phyloP scores from a whole-genome alignment of 2,888 invertebrate genomes.

The Tachina grossa region DNA sequence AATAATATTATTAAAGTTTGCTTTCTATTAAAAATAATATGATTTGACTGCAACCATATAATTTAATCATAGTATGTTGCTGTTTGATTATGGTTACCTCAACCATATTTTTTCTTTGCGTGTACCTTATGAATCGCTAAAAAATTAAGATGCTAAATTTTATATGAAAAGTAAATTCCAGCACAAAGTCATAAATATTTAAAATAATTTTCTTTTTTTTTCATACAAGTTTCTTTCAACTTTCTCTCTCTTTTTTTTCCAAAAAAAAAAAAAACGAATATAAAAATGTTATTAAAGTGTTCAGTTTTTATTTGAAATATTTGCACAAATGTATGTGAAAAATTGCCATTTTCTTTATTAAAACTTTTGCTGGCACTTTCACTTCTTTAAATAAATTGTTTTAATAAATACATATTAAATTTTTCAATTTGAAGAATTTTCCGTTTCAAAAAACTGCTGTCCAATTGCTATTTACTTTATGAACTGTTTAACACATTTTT shows the following conservation, averaged over 20 bases:
- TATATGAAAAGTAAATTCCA: too few species aligned
- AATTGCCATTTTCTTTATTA: neutral
- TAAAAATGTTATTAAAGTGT: neutral
- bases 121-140: too few species aligned
- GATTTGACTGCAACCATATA: too few species aligned
- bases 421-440: neutral
- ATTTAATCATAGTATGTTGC: too few species aligned
- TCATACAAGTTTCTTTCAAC: neutral
- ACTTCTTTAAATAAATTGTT: neutral
- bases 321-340: neutral
- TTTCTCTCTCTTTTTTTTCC: neutral
- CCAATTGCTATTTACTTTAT: conserved; percentile 3
- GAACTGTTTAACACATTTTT: conserved; percentile 5
- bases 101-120: too few species aligned
- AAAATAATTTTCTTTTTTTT: too few species aligned
- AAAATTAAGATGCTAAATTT: too few species aligned
- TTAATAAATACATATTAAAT: too few species aligned
- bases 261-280: neutral
- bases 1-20: too few species aligned
- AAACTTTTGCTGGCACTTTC: neutral
- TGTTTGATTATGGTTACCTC: too few species aligned
- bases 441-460: neutral
- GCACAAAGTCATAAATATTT: neutral
- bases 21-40: too few species aligned
- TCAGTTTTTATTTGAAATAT: neutral